Conservation (phyloP, 2,797 vertebrate species). For the Cyclura pinguis region DNA sequence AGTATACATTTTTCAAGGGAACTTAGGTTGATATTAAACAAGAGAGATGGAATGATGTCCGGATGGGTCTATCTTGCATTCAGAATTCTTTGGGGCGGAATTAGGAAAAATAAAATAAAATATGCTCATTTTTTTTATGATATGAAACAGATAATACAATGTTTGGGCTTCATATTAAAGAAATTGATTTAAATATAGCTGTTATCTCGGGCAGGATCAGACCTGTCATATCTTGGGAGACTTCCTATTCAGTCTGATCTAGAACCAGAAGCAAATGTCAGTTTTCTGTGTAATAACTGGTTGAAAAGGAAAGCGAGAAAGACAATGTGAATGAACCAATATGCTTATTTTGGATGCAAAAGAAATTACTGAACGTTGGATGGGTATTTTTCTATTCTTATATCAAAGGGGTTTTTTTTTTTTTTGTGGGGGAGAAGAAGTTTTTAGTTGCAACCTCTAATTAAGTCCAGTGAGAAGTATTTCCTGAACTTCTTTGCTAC, state of each 20-base stretch:
- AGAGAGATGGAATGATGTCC: neutral
- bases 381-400: neutral
- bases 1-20: neutral
- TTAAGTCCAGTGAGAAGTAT: slow-evolving; percentile 88
- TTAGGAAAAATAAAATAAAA: neutral
- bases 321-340: neutral
- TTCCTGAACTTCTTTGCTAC: slow-evolving; percentile 84
- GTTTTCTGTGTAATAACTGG: neutral
- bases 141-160: neutral
- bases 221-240: accelerated
- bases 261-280: neutral
- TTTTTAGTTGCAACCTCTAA: slow-evolving; percentile 87
- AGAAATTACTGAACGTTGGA: slow-evolving; percentile 1
- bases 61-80: neutral
- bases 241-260: neutral
- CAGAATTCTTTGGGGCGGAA: neutral
- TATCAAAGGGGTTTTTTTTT: slow-evolving; percentile 70
- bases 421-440: slow-evolving; percentile 51
- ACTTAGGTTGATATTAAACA: neutral
- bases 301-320: neutral
- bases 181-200: slow-evolving; percentile 5
- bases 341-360: neutral
- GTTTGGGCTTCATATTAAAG: neutral
- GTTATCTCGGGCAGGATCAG: neutral
- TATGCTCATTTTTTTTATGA: neutral